A percentile compares a stretch with the other conserved stretches of the same genome.
These are phyloP conservation scores for Chloroceryle amazona DNA, from an alignment of 2,797 vertebrate species.

Conservation along the genomic window DNA sequence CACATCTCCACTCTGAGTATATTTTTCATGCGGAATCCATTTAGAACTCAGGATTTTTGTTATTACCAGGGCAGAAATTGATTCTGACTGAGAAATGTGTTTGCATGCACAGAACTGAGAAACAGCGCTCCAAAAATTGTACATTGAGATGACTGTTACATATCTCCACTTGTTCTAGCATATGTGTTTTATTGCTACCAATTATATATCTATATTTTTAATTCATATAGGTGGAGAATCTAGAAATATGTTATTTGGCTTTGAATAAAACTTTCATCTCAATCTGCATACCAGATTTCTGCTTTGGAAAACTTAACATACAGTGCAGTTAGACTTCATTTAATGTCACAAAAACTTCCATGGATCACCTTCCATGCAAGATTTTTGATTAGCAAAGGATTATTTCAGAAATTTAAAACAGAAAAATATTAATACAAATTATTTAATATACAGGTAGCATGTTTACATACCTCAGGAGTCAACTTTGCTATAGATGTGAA, in stretches of 20 bases:
- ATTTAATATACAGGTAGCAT: not conserved
- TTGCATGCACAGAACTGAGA: not conserved
- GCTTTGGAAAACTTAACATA: not conserved
- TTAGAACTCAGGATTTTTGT: not conserved
- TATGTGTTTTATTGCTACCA: not conserved
- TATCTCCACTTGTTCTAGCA: not conserved
- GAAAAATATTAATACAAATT: not conserved
- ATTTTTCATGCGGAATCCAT: not conserved
- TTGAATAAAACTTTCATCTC: not conserved
- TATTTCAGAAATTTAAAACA: not conserved
- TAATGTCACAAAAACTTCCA: not conserved
- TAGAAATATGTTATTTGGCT: not conserved
- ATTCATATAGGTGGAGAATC: not conserved
- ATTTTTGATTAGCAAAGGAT: not conserved
- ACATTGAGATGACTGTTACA: not conserved
- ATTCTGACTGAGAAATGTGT: not conserved
- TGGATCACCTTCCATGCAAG: not conserved
- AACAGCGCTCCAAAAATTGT: not conserved
- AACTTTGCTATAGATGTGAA: constrained; percentile 98
- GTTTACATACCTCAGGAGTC: constrained; percentile 92
- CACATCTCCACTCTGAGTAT: not conserved
- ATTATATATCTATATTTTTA: not conserved
- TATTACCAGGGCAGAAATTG: not conserved
- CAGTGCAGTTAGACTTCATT: not conserved
- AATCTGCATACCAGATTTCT: not conserved